These are phyloP conservation scores for Tenualosa thibaudeaui DNA, from an alignment of 2,797 vertebrate genomes.

Conservation along the genomic window DNA sequence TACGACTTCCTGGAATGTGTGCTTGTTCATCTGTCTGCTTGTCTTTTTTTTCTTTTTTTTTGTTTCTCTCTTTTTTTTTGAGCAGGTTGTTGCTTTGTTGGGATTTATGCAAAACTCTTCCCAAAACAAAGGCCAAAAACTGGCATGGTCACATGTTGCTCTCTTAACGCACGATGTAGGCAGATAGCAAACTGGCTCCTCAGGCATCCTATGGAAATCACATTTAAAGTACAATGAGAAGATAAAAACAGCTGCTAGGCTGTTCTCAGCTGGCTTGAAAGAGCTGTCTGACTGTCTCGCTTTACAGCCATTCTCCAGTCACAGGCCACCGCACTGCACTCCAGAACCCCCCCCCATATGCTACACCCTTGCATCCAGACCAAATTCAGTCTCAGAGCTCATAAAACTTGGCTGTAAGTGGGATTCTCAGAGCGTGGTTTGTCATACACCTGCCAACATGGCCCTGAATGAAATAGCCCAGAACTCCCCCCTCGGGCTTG, in stretches of 20 bases:
- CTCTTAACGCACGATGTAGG: background rate
- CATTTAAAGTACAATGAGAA: constrained; percentile 19
- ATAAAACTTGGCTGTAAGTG: constrained; percentile 7
- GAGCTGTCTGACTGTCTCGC: background rate
- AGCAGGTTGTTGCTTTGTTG: background rate
- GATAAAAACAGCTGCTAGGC: constrained; percentile 22
- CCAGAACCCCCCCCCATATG: background rate
- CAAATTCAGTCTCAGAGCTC: constrained; percentile 5
- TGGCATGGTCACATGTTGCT: background rate
- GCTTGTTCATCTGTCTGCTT: constrained; percentile 17
- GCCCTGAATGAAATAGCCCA: background rate
- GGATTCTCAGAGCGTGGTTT: constrained; percentile 31
- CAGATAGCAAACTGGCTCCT: background rate
- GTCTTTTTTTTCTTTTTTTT: background rate
- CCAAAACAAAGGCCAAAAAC: constrained; percentile 15
- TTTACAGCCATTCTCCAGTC: constrained; percentile 27
- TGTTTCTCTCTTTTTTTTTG: background rate
- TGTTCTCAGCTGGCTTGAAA: constrained; percentile 23
- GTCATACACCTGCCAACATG: constrained; percentile 21
- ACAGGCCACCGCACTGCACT: background rate
- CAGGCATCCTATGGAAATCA: constrained; percentile 20
- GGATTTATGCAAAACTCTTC: background rate
- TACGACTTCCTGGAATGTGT: constrained; percentile 18
- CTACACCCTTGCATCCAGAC: constrained; percentile 9
- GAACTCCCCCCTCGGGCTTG: background rate